Evolutionary conservation across 1,140 invertebrate genomes (phyloP).

Genomic region (Brachionus rotundiformis): DNA sequence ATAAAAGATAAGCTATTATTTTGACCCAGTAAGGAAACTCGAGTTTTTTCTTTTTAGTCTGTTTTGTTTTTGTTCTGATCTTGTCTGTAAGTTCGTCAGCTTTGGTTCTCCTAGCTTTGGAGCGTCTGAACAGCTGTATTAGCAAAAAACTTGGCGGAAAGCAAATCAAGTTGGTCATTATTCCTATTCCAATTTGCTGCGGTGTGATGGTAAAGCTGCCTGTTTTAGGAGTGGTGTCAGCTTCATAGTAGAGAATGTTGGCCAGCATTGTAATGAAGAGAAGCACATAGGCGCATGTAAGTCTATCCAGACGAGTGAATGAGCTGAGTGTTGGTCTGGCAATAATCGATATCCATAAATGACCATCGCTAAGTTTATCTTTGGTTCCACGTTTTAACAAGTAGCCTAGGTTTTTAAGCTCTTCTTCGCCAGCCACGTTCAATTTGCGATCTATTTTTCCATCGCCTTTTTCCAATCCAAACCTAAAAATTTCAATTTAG

Average conservation of each 20-base stretch:
- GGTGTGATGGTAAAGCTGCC: background rate
- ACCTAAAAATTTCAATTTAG: slow-evolving; percentile 58
- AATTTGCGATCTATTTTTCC: slow-evolving; percentile 63
- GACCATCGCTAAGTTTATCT: slow-evolving; percentile 33
- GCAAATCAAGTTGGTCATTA: background rate
- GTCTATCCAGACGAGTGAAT: slow-evolving; percentile 43
- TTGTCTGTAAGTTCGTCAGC: background rate
- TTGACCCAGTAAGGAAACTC: slow-evolving; percentile 66
- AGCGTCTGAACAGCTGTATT: slow-evolving; percentile 13
- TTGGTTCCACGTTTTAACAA: background rate
- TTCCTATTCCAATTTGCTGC: slow-evolving; percentile 44
- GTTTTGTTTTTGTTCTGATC: background rate
- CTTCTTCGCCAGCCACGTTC: background rate
- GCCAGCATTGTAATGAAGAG: slow-evolving; percentile 29
- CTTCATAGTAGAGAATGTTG: slow-evolving; percentile 45
- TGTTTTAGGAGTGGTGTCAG: background rate
- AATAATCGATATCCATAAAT: slow-evolving; percentile 31
- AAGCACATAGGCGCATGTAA: slow-evolving; percentile 30
- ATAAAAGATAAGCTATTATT: slow-evolving; percentile 66
- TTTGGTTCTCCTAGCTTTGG: background rate
- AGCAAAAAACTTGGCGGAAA: background rate
- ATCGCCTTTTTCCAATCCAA: slow-evolving; percentile 63
- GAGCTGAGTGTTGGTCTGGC: slow-evolving; percentile 25
- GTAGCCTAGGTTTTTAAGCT: background rate
- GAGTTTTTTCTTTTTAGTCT: slow-evolving; percentile 53